A percentile compares a stretch with the other conserved stretches of the same genome.
These are phyloP conservation scores for Myopa tessellatipennis DNA, from an alignment of 2,888 invertebrate species.

Conservation along the genomic window DNA sequence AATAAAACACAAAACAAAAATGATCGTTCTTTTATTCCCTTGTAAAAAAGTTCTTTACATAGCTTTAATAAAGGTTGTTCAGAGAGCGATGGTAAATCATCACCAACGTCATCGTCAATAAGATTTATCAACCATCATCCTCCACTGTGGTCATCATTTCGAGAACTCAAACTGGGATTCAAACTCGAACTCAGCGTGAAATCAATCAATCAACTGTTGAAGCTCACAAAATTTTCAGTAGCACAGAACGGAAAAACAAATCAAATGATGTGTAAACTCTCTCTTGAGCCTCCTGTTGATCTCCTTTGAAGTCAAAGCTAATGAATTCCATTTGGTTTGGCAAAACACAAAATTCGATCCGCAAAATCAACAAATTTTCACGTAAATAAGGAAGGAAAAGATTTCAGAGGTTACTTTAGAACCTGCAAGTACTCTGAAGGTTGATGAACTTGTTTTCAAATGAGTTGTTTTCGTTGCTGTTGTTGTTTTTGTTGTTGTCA, in stretches of 20 bases:
- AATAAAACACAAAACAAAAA: no score
- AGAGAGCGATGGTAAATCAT: no score
- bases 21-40: no score
- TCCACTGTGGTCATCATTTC: no score
- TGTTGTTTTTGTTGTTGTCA: constrained; percentile 8
- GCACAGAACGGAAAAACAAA: not conserved
- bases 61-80: no score
- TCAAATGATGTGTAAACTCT: not conserved
- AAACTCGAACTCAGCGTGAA: not conserved
- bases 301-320: not conserved
- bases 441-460: not conserved
- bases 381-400: not conserved
- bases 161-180: no score
- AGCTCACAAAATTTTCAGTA: not conserved
- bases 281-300: not conserved
- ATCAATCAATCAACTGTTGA: not conserved
- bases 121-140: no score
- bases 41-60: no score
- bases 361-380: not conserved
- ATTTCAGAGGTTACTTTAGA: not conserved
- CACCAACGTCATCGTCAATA: no score
- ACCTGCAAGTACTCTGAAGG: not conserved
- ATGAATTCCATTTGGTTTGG: not conserved
- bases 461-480: not conserved
- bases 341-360: not conserved